Evolutionary conservation across 2,888 invertebrate genomes (phyloP).

Genomic region (Fissipunctia ypsillon): DNA sequence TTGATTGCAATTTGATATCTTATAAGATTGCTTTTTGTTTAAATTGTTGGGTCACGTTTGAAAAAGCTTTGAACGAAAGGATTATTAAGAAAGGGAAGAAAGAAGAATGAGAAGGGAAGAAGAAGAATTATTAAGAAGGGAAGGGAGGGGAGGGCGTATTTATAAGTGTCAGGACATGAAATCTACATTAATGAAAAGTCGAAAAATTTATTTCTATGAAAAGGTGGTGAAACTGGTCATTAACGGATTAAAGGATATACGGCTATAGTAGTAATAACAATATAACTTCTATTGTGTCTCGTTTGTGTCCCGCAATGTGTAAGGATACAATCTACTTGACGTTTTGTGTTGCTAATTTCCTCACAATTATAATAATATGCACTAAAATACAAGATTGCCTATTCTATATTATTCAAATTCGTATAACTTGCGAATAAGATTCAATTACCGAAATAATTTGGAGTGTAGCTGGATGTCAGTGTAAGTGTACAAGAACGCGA

Average conservation of each 20-base stretch:
- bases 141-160: no score
- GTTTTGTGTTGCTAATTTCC: not conserved
- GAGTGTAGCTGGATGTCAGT: constrained; percentile 61
- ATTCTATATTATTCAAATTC: constrained; percentile 15
- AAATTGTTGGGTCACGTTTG: not conserved
- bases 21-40: not conserved
- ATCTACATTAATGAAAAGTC: not conserved
- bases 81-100: not conserved
- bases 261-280: no score
- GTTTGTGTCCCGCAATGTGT: no score
- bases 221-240: not conserved
- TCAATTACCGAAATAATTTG: constrained; percentile 63
- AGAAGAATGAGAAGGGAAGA: no score
- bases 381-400: not conserved
- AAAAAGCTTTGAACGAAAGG: no score
- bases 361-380: not conserved
- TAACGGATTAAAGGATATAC: no score
- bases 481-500: constrained; percentile 70
- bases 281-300: no score
- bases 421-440: constrained; percentile 40
- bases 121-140: not conserved
- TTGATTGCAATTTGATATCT: not conserved
- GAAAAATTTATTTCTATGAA: not conserved
- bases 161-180: not conserved
- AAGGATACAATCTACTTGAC: not conserved